Evolutionary conservation across 92 coral and sea anemone species (phyloP).

Genomic region (Umimayanthus kanabou): DNA sequence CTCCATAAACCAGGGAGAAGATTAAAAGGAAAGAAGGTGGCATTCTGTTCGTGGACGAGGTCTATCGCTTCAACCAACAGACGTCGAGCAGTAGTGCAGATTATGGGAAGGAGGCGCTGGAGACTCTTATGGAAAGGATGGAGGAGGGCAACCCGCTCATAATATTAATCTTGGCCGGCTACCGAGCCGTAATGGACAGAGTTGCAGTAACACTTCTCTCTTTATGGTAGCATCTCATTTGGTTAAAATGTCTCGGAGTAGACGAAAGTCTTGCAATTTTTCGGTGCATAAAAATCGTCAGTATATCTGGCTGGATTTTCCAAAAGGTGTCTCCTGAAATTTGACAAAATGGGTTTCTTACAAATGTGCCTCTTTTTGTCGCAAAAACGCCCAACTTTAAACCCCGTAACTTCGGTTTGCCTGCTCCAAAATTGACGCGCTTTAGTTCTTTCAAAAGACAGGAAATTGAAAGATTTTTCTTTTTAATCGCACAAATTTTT

Average conservation of each 20-base stretch:
- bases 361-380: no score
- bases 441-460: no score
- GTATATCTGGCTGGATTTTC: no score
- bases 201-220: neutral
- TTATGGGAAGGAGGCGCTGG: neutral
- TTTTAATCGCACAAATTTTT: no score
- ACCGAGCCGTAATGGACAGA: neutral
- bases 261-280: neutral
- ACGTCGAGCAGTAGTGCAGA: neutral
- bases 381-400: no score
- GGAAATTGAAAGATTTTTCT: no score
- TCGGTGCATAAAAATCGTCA: slow-evolving; percentile 1
- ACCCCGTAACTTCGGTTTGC: no score
- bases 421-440: no score
- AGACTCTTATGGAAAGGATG: slow-evolving; percentile 13
- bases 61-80: neutral
- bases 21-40: slow-evolving; percentile 1
- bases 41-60: slow-evolving; percentile 16
- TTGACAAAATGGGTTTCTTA: no score
- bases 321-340: no score
- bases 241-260: neutral
- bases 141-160: neutral
- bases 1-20: neutral
- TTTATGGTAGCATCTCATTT: neutral
- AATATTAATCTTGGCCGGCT: slow-evolving; percentile 15